Percentiles rank a stretch among this genome's conserved stretches.
Conservation (phyloP, 1,140 invertebrate genomes). For the Drosophila teissieri region DNA sequence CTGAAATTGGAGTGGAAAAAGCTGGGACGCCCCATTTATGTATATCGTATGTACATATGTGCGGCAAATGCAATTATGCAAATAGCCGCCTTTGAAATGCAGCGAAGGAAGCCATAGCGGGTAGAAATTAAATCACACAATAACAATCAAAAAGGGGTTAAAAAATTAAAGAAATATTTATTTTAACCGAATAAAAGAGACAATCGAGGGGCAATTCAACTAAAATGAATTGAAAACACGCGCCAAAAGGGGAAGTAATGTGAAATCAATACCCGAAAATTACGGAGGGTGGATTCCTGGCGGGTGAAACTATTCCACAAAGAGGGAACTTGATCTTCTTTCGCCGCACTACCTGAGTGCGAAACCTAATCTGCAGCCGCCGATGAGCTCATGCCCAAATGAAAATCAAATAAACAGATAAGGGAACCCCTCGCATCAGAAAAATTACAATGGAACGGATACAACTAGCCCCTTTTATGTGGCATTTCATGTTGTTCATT, state of each 20-base stretch:
- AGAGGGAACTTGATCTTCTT: slow-evolving; percentile 58
- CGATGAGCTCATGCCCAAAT: slow-evolving; percentile 62
- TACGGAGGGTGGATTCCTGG: slow-evolving; percentile 8
- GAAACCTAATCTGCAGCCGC: slow-evolving; percentile 52
- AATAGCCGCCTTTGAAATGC: slow-evolving; percentile 38
- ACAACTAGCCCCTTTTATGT: slow-evolving; percentile 28
- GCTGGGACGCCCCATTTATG: slow-evolving; percentile 26
- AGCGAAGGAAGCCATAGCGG: slow-evolving; percentile 30
- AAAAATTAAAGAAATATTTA: slow-evolving; percentile 38
- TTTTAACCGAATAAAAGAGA: slow-evolving; percentile 13
- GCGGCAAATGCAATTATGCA: slow-evolving; percentile 70
- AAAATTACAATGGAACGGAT: slow-evolving; percentile 31
- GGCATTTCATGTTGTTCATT: slow-evolving; percentile 1
- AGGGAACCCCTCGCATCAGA: slow-evolving; percentile 22
- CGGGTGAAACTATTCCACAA: slow-evolving; percentile 21
- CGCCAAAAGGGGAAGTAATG: slow-evolving; percentile 54
- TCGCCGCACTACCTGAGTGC: slow-evolving; percentile 28
- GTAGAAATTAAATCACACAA: slow-evolving; percentile 24
- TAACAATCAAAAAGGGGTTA: slow-evolving; percentile 37
- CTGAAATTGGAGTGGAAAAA: slow-evolving; percentile 23
- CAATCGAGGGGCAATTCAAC: slow-evolving; percentile 57
- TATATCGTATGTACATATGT: background rate
- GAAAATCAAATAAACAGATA: slow-evolving; percentile 71
- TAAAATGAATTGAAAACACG: slow-evolving; percentile 69
- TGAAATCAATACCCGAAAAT: slow-evolving; percentile 52